Evolutionary conservation across 2,888 invertebrate species (phyloP), one percentile per base, ranked within the genome.

Genomic region (Malthinus flaveolus): DNA sequence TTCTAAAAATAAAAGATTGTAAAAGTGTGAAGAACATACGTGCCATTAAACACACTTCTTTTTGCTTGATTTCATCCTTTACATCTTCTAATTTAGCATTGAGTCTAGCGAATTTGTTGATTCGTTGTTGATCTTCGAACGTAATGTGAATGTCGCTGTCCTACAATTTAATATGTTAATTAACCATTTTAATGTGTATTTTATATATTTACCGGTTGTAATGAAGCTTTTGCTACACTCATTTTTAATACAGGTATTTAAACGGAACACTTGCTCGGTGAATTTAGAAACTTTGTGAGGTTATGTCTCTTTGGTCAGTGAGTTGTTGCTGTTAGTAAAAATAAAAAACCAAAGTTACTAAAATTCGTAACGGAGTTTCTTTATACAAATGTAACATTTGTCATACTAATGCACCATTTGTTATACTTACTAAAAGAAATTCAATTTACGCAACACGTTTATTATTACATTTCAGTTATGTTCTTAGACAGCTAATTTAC

Each of bases 71-170:
- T 77, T 96, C 95, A 67, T 93, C 90, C 76, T 93, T 95, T 9
- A 90, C 82, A 75, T 97, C 96, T 70, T 95, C 93, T 71, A 95
- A 84, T 78, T 91, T 91, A 0, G 95, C 95, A 82, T 97, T 97
- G 63, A 92, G 85, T 61, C 94, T 85, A 1, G 98, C 98, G 80
- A 98, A 98, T 76, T 89, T 90, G 79, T 99, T 99, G 64, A 99
- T 98, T 81, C 94, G 95, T 74, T 94, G 93, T 79, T 99, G 98
- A 81, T 99, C 98, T 78, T 96, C 97, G 73, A 86, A 93, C 0
- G 95, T 93, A 69, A 98, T 96, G 77, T 96, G 92, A 59, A 95
- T 92, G 82, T 96, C 96, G 47, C 89, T 88, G 73, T 95, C 93
- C 88, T 90, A 70, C 63, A 78, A 75, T 7, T 9, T 34, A 33